Evolutionary conservation across 1,140 invertebrate species (phyloP), one percentile per base, ranked within the genome.

Genomic region (Leptinotarsa lineolata): DNA sequence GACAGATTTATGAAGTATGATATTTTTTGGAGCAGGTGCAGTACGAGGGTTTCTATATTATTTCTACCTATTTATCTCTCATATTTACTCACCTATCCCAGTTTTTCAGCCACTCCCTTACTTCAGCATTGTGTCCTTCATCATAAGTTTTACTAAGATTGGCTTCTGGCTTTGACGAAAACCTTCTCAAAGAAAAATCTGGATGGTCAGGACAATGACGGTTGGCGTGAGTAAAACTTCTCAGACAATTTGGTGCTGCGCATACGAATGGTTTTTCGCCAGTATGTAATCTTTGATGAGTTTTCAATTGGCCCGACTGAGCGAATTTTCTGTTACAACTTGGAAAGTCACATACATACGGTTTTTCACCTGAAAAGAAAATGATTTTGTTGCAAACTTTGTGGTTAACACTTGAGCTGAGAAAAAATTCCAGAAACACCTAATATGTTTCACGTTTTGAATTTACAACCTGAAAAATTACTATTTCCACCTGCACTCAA

Each of bases 251-350:
- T 74, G 86, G 79, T 74, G 87, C 87, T 3, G 90, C 89, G 84
- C 93, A 95, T 11, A 90, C 83, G 84, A 95, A 95, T 3, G 93
- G 93, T 81, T 94, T 94, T 80, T 94, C 93, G 45, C 93, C 93
- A 2, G 93, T 94, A 80, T 95, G 93, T 4, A 94, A 83, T 74
- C 93, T 84, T 80, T 94, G 93, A 83, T 95, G 93, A 2, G 93
- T 95, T 83, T 94, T 93, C 21, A 95, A 81, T 80, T 95, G 93
- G 2, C 93, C 93, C 75, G 93, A 94, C 83, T 95, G 93, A 24
- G 92, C 93, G 82, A 95, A 95, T 46, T 91, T 90, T 81, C 91
- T 89, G 2, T 87, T 88, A 82, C 93, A 95, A 20, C 90, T 89
- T 30, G 92, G 92, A 85, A 90, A 94, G 82, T 94, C 92, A 85